Conservation (phyloP, 2,113 vertebrate genomes). For the Prunella fulvescens region DNA sequence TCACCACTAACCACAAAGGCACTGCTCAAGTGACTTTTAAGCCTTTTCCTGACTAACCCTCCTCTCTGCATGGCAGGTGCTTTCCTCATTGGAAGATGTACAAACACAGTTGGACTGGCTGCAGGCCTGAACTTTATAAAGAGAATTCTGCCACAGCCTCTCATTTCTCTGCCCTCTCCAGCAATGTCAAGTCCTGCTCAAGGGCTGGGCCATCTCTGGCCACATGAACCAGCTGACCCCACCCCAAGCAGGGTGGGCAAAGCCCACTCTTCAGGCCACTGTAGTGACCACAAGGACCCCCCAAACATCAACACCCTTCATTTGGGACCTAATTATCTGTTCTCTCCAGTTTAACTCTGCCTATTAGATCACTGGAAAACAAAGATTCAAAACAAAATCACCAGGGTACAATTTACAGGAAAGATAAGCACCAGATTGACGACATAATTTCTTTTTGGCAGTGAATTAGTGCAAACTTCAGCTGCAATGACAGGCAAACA, state of each 20-base stretch:
- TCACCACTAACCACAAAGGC: background rate
- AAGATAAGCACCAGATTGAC: background rate
- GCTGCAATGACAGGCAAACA: background rate
- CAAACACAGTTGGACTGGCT: fast-evolving
- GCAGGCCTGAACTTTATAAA: background rate
- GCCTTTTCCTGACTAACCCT: background rate
- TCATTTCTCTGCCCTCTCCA: background rate
- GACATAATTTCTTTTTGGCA: background rate
- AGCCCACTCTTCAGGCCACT: background rate
- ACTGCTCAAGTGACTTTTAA: background rate
- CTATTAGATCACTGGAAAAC: conserved; percentile 3
- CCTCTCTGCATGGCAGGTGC: background rate
- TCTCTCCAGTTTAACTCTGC: background rate
- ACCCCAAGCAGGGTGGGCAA: background rate
- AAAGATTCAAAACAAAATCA: background rate
- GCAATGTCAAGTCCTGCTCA: background rate
- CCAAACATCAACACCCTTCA: background rate
- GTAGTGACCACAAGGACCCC: background rate
- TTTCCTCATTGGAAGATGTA: fast-evolving
- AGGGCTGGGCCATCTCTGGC: background rate
- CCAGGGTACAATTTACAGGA: background rate
- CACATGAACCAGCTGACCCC: background rate
- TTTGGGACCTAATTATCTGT: background rate
- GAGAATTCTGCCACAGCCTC: background rate
- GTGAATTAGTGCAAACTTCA: background rate